Evolutionary conservation across 2,888 invertebrate genomes (phyloP).

Genomic region (Falcaria lacertinaria): DNA sequence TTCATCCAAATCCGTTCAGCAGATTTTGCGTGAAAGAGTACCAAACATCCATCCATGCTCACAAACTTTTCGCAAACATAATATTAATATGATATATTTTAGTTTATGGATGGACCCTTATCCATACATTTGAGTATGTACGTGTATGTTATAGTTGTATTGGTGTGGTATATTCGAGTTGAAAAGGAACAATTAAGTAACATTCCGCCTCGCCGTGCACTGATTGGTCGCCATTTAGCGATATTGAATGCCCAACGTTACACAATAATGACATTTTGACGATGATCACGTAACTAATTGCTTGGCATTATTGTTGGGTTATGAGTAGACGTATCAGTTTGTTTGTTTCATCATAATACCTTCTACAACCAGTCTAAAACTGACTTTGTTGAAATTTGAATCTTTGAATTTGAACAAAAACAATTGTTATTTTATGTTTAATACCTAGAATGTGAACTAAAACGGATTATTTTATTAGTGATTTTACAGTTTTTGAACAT

Average conservation of each 20-base stretch:
- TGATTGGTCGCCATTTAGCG: conserved; percentile 27
- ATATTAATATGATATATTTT: too few relatives aligned
- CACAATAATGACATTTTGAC: conserved; percentile 35
- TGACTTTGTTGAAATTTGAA: too few relatives aligned
- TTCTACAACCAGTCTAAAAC: too few relatives aligned
- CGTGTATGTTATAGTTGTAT: conserved; percentile 12
- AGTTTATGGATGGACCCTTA: not conserved
- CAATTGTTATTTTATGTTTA: too few relatives aligned
- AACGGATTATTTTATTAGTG: too few relatives aligned
- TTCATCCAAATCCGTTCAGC: too few relatives aligned
- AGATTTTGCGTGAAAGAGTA: too few relatives aligned
- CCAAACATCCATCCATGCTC: too few relatives aligned
- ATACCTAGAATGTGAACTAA: too few relatives aligned
- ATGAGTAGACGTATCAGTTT: not conserved
- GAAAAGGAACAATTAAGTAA: conserved; percentile 21
- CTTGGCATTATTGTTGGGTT: conserved; percentile 12
- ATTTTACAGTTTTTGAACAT: too few relatives aligned
- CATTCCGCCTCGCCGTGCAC: conserved; percentile 11
- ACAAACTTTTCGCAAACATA: too few relatives aligned
- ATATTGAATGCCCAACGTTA: conserved; percentile 31
- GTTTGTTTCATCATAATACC: not conserved
- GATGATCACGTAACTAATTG: conserved; percentile 23
- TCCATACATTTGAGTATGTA: conserved; percentile 2
- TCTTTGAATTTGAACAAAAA: too few relatives aligned
- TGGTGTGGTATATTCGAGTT: conserved; percentile 17